A percentile compares a stretch with the other conserved stretches of the same genome.
phyloP scores from a whole-genome alignment of 2,113 vertebrate genomes.

The Mastomys coucha region DNA sequence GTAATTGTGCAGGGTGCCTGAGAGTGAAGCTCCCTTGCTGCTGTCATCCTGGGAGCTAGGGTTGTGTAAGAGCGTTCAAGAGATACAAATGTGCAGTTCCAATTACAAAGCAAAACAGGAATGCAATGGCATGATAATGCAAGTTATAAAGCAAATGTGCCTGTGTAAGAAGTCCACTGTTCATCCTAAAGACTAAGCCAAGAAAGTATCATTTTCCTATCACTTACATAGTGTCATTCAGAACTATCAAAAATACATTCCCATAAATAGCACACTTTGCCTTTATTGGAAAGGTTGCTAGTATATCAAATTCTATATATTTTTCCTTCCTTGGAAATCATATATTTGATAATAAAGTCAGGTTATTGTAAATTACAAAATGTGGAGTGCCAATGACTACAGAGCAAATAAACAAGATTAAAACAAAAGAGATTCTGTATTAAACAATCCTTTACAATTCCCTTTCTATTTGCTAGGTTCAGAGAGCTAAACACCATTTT shows the following conservation, averaged over 20 bases:
- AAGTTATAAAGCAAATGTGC: slow-evolving; percentile 34
- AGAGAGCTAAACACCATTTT: not conserved
- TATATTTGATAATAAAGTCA: slow-evolving; percentile 44
- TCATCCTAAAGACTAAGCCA: slow-evolving; percentile 17
- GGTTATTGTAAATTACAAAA: slow-evolving; percentile 47
- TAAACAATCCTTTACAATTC: slow-evolving; percentile 12
- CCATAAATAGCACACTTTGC: slow-evolving; percentile 6
- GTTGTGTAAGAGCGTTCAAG: not conserved
- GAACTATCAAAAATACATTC: slow-evolving; percentile 16
- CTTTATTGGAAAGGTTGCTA: not conserved
- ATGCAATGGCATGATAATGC: slow-evolving; percentile 47
- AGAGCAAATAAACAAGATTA: slow-evolving; percentile 14
- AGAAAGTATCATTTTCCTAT: slow-evolving; percentile 40
- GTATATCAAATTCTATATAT: slow-evolving; percentile 5
- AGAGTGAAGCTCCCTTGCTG: slow-evolving; percentile 46
- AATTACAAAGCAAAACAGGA: slow-evolving; percentile 75
- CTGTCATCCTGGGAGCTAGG: slow-evolving; percentile 58
- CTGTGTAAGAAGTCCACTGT: slow-evolving; percentile 12
- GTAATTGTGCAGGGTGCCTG: slow-evolving; percentile 60
- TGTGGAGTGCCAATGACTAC: not conserved
- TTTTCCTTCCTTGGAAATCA: slow-evolving; percentile 40
- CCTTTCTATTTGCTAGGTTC: not conserved
- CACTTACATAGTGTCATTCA: slow-evolving; percentile 53
- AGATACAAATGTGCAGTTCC: slow-evolving; percentile 68
- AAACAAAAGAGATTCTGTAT: not conserved